Base-by-base conservation (phyloP, 2,113 vertebrate species). In the Seriola quinqueradiata region DNA sequence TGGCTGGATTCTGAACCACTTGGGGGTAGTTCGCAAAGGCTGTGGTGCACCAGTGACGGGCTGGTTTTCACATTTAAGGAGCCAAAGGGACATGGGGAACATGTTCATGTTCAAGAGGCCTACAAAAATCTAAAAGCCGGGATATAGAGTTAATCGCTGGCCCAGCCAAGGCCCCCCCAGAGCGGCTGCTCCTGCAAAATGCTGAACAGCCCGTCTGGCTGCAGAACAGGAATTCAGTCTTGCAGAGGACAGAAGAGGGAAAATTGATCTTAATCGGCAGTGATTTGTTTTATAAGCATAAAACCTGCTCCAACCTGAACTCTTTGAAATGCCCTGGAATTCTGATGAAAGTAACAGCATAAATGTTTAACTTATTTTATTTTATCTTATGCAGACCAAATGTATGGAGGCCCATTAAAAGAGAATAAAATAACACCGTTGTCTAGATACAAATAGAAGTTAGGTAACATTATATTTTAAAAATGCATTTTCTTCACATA, bases 41-140 rank as follows among this genome's bases (percentile, higher is more conserved):
- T 85, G 92, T 78, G 86, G 86, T 87, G 75, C 89, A 83, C 92
- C 79, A 82, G 78, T 82, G 73, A 85, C 36, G 74, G 82, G 87
- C 92, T 94, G 93, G 81, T 93, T 94, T 95, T 95, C 76, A 89
- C 92, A 93, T 94, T 94, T 94, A 86, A 91, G 85, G 42, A 86
- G 72, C 85, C 75, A 90, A 84, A 76, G 75, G 73, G 79, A 87
- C 83, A 70, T 46, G 58, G 75, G 84, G 75, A 91, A 84, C 83
- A 77, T 69, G 74, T 74, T 89, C 73, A 14, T 54, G 77, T 92
- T 92, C 78, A 84, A 80, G 89, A 90, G 88, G 83, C 88, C 87
- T 89, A 23, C 81, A 70, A 83, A 89, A 85, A 38, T 74, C 85
- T 73, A 60, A 77, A 81, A 89, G 86, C 85, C 78, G 50, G 89